A percentile compares a stretch with the other conserved stretches of the same genome.
These are phyloP conservation scores for Protobothrops mucrosquamatus DNA, from an alignment of 2,113 vertebrate species.

Conservation along the genomic window DNA sequence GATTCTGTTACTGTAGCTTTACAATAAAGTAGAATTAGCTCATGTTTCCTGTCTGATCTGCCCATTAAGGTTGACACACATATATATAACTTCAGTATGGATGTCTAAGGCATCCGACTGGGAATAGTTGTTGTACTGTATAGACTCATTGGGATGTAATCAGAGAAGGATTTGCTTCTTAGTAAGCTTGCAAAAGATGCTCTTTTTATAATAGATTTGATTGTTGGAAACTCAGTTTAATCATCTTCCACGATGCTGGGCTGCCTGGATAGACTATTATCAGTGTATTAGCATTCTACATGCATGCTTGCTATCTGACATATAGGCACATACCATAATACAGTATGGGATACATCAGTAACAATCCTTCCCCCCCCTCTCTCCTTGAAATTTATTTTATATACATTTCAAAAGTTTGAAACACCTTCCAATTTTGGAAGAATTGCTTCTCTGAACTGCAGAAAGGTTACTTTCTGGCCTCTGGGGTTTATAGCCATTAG, in stretches of 20 bases:
- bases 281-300: background rate
- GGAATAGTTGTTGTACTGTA: background rate
- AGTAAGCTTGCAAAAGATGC: background rate
- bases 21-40: background rate
- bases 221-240: background rate
- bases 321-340: background rate
- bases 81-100: background rate
- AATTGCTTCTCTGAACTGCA: background rate
- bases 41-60: background rate
- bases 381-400: background rate
- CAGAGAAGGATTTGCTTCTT: background rate
- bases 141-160: background rate
- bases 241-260: background rate
- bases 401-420: background rate
- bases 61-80: background rate
- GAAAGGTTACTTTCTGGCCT: background rate
- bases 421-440: background rate
- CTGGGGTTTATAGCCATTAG: no score
- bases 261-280: background rate
- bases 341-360: background rate
- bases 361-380: background rate
- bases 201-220: background rate
- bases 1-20: background rate
- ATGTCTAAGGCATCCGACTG: no score
- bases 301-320: background rate